These are phyloP conservation scores for Tupaia tana DNA, from an alignment of 2,113 vertebrate species.

Conservation along the genomic window DNA sequence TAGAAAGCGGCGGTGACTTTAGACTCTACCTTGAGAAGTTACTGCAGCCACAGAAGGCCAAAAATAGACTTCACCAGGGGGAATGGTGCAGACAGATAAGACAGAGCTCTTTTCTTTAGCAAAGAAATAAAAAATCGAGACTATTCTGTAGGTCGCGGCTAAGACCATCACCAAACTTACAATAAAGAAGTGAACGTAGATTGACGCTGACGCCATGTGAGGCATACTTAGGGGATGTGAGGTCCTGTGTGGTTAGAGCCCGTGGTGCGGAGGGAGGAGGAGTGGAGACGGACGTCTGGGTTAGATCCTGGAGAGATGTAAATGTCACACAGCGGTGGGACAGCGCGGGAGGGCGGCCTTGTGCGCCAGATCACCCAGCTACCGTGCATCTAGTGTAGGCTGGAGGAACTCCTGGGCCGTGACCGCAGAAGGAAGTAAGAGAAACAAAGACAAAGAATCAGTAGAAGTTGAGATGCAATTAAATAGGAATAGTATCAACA, in stretches of 20 bases:
- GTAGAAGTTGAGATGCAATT: not conserved
- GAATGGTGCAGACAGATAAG: not conserved
- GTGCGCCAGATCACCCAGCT: not conserved
- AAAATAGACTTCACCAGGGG: not conserved
- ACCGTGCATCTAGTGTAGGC: not conserved
- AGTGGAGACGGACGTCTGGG: not conserved
- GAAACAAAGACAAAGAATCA: not conserved
- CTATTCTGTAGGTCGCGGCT: not conserved
- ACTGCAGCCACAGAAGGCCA: not conserved
- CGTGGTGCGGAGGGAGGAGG: not conserved
- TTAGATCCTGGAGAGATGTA: not conserved
- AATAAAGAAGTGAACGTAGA: not conserved
- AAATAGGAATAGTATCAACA: not conserved
- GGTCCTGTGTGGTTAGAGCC: not conserved
- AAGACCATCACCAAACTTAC: not conserved
- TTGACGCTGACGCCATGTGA: not conserved
- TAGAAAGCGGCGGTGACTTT: not conserved
- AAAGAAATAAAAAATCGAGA: not conserved
- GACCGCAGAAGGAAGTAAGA: not conserved
- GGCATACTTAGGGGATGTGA: not conserved
- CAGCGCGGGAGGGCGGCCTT: not conserved
- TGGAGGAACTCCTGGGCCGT: not conserved
- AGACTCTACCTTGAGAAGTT: slow-evolving; percentile 7
- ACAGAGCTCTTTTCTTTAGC: not conserved
- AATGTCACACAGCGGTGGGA: not conserved